Evolutionary conservation across 2,113 vertebrate genomes (phyloP), one percentile per base, ranked within the genome.

Genomic region (Ophiodon elongatus): DNA sequence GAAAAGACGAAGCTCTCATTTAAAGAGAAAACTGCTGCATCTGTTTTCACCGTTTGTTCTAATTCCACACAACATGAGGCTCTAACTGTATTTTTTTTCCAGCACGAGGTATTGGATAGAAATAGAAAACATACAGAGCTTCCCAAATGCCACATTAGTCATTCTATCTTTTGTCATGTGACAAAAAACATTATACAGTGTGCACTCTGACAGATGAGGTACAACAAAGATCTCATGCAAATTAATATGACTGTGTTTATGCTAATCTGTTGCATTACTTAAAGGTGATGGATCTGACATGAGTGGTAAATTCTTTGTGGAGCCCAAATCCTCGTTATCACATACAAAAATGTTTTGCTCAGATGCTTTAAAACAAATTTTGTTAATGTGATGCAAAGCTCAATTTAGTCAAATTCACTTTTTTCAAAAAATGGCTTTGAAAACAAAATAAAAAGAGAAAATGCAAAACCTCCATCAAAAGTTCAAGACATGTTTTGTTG

Each of bases 401-500:
- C 63, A 81, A 59, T 88, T 87, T 76, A 79, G 47, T 84, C 74
- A 77, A 73, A 81, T 78, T 35, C 68, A 37, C 35, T 39, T 73
- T 79, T 67, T n/a, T 39, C 0, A 2, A 29, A 85, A 91, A 84
- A 91, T 63, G 78, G 79, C 80, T 86, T 82, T 47, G 56, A 79
- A 52, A 63, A 76, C 43, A 45, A 25, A 68, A 80, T 29, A 52
- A 39, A 78, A 71, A 3, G 2, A 14, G 2, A 25, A 83, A 82
- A 87, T 72, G 45, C 71, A 74, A 88, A 85, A 80, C 68, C 83
- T 45, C 76, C 63, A 68, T 91, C 78, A 88, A 83, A 88, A 91
- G 89, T 93, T 91, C 85, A 83, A 65, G 85, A 81, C 80, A 83
- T 82, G 76, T 89, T 89, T 92, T 93, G 86, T 87, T 91, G 79